These are phyloP conservation scores for Sicus ferrugineus DNA, from an alignment of 2,888 invertebrate genomes.

Conservation along the genomic window DNA sequence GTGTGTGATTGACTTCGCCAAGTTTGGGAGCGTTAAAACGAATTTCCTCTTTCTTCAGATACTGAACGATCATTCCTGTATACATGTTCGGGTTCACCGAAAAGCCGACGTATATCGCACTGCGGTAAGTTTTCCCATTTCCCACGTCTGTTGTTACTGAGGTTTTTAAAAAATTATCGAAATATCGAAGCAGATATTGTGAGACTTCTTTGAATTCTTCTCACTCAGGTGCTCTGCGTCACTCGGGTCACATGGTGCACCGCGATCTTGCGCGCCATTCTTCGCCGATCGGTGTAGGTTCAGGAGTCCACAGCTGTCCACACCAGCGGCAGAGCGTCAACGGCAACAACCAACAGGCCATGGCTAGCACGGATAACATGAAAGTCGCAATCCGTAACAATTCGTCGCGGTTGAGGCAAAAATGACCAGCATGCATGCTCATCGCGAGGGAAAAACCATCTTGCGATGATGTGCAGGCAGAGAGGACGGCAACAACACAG, in stretches of 20 bases:
- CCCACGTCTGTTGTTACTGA: neutral
- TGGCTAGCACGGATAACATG: constrained; percentile 36
- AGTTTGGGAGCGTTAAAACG: no score
- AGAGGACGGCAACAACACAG: constrained; percentile 18
- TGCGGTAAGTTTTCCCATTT: constrained; percentile 51
- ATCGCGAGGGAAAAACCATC: constrained; percentile 44
- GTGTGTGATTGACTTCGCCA: no score
- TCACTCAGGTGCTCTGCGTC: constrained; percentile 56
- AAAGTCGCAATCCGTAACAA: constrained; percentile 29
- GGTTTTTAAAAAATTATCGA: neutral
- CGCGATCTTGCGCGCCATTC: constrained; percentile 48
- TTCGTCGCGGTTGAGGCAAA: constrained; percentile 32
- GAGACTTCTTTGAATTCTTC: constrained; percentile 1
- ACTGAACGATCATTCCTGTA: constrained; percentile 64
- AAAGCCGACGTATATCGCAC: constrained; percentile 58
- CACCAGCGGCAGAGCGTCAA: constrained; percentile 37
- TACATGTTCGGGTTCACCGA: constrained; percentile 62
- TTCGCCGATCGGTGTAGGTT: constrained; percentile 40
- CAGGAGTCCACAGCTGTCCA: constrained; percentile 21
- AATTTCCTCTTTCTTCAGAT: constrained; percentile 47
- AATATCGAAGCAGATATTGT: neutral
- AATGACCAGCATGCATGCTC: constrained; percentile 31
- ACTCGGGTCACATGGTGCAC: constrained; percentile 50
- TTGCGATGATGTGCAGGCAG: constrained; percentile 31
- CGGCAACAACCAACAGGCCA: constrained; percentile 42